Percentiles rank a stretch among this genome's conserved stretches.
Evolutionary conservation across 2,113 vertebrate genomes (phyloP).

Genomic region (Myiozetetes cayanensis): DNA sequence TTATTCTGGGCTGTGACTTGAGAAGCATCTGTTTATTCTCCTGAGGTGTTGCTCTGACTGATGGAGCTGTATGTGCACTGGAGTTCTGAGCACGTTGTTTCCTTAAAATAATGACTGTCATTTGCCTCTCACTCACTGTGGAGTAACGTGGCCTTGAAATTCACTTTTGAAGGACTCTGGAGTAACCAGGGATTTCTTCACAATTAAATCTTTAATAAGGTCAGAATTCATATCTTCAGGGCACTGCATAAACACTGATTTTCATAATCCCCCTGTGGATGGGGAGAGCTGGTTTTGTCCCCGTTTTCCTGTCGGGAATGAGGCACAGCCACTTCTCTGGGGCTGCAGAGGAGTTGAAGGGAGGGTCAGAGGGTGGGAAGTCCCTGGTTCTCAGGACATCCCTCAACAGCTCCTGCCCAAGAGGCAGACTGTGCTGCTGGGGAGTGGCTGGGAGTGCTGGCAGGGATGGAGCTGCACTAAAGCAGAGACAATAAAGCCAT

Average conservation of each 20-base stretch:
- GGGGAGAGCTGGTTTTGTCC: neutral
- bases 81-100: neutral
- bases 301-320: neutral
- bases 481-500: neutral
- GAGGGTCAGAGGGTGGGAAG: neutral
- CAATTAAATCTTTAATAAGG: slow-evolving; percentile 58
- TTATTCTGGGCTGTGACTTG: neutral
- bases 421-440: rapidly evolving
- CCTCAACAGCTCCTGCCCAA: neutral
- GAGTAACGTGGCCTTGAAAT: slow-evolving; percentile 24
- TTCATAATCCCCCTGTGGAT: neutral
- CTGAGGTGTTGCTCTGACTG: neutral
- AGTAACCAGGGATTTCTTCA: slow-evolving; percentile 28
- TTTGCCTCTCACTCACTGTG: neutral
- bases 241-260: neutral
- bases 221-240: slow-evolving; percentile 6
- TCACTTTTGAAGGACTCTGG: neutral
- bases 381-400: neutral
- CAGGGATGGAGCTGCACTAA: neutral
- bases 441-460: neutral
- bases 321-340: neutral
- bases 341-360: neutral
- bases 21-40: neutral
- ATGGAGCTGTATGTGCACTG: neutral
- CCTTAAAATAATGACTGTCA: neutral